Conservation (phyloP, 1,140 invertebrate genomes). For the Drosophila ficusphila region DNA sequence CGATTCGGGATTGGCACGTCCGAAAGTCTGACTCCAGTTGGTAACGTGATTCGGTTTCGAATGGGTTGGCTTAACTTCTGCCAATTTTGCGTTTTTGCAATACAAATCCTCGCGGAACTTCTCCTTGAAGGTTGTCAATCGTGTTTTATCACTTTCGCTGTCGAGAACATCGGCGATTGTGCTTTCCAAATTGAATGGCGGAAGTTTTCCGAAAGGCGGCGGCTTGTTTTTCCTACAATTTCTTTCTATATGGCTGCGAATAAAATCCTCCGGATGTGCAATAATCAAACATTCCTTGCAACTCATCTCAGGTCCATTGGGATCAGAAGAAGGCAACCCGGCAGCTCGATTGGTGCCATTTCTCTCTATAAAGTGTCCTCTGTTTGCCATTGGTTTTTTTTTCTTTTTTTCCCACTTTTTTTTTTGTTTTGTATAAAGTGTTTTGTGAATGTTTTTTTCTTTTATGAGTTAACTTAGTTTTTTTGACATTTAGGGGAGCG, state of each 20-base stretch:
- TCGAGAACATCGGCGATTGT: slow-evolving; percentile 41
- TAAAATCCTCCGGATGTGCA: slow-evolving; percentile 32
- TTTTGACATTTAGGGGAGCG: neutral
- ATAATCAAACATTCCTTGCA: slow-evolving; percentile 5
- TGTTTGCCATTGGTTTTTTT: slow-evolving; percentile 28
- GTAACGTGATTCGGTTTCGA: slow-evolving; percentile 58
- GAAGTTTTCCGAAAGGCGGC: neutral
- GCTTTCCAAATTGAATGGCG: slow-evolving; percentile 20
- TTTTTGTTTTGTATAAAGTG: neutral
- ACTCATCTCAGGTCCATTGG: neutral
- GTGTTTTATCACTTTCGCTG: slow-evolving; percentile 53
- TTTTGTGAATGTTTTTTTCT: neutral
- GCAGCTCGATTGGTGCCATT: slow-evolving; percentile 32
- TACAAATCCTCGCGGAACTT: slow-evolving; percentile 69
- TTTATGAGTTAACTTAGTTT: neutral
- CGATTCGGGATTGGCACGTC: neutral
- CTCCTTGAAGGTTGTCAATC: slow-evolving; percentile 58
- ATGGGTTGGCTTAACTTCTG: slow-evolving; percentile 26
- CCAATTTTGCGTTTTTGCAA: slow-evolving; percentile 46
- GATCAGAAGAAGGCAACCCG: slow-evolving; percentile 15
- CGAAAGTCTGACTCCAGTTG: slow-evolving; percentile 60
- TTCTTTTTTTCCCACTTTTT: neutral
- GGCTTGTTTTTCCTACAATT: slow-evolving; percentile 25
- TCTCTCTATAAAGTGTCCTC: slow-evolving; percentile 32
- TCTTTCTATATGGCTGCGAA: neutral